Percentiles rank a stretch among this genome's conserved stretches.
Conservation (phyloP, 2,888 invertebrate species). For the Chrysomela aeneicollis region DNA sequence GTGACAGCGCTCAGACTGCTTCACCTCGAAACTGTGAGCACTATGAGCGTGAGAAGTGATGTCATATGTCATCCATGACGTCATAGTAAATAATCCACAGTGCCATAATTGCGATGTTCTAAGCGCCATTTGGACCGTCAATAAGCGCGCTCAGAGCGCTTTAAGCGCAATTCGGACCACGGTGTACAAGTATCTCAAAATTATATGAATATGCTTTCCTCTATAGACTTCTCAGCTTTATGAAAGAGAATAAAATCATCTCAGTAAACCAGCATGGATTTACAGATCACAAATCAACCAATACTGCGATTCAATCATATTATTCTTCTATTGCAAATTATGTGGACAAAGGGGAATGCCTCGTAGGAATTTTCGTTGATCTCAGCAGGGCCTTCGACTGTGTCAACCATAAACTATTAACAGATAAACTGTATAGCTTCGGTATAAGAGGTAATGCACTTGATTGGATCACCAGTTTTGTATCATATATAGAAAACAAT, state of each 20-base stretch:
- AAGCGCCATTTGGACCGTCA: no score
- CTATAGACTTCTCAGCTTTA: neutral
- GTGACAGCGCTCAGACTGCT: no score
- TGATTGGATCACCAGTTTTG: neutral
- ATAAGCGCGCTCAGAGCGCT: no score
- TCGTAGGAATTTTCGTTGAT: slow-evolving; percentile 2
- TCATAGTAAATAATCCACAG: no score
- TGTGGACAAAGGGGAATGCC: neutral
- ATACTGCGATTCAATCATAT: neutral
- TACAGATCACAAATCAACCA: slow-evolving; percentile 5
- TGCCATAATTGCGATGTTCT: no score
- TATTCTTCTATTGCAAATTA: neutral
- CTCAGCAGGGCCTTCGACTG: slow-evolving; percentile 1
- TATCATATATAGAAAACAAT: neutral
- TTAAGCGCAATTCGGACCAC: no score
- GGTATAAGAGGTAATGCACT: neutral
- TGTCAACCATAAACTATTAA: neutral
- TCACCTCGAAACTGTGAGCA: no score
- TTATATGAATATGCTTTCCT: neutral
- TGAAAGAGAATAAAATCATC: neutral
- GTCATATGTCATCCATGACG: no score
- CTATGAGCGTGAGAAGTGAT: no score
- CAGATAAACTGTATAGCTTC: neutral
- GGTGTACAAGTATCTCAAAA: slow-evolving; percentile 1
- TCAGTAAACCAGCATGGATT: slow-evolving; percentile 1